Evolutionary conservation across 2,113 vertebrate species (phyloP).

Genomic region (Thryonomys swinderianus): DNA sequence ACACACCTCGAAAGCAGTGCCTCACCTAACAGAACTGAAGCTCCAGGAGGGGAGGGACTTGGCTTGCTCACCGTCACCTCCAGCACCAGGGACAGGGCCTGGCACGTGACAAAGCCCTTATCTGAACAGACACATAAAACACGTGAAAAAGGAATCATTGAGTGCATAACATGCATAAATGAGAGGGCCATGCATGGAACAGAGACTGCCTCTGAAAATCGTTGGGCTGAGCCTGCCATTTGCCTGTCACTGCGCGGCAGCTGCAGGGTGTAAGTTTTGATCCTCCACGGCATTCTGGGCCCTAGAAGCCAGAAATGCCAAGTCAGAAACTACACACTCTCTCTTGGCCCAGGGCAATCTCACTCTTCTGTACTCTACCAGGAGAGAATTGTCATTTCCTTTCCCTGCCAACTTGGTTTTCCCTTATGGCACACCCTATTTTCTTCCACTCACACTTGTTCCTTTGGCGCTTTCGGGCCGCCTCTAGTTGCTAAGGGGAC

Average conservation of each 20-base stretch:
- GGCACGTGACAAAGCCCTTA: neutral
- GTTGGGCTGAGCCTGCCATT: neutral
- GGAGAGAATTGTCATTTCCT: neutral
- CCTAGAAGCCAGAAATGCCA: neutral
- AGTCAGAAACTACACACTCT: neutral
- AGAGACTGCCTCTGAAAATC: neutral
- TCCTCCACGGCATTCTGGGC: neutral
- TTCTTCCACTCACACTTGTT: neutral
- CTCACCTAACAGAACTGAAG: neutral
- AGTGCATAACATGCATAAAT: neutral
- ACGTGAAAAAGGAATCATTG: neutral
- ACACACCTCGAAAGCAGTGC: neutral
- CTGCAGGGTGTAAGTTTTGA: neutral
- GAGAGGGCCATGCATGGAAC: neutral
- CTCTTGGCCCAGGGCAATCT: neutral
- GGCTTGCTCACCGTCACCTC: neutral
- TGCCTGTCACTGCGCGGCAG: neutral
- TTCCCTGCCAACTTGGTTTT: neutral
- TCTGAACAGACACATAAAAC: neutral
- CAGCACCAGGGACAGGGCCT: conserved; percentile 44
- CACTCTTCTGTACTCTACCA: neutral
- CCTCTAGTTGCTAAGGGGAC: conserved; percentile 47
- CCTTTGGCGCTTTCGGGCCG: conserved; percentile 1
- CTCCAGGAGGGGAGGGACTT: neutral
- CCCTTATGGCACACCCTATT: neutral